Conservation (phyloP, 2,113 vertebrate species). For the Gracilinanus agilis region DNA sequence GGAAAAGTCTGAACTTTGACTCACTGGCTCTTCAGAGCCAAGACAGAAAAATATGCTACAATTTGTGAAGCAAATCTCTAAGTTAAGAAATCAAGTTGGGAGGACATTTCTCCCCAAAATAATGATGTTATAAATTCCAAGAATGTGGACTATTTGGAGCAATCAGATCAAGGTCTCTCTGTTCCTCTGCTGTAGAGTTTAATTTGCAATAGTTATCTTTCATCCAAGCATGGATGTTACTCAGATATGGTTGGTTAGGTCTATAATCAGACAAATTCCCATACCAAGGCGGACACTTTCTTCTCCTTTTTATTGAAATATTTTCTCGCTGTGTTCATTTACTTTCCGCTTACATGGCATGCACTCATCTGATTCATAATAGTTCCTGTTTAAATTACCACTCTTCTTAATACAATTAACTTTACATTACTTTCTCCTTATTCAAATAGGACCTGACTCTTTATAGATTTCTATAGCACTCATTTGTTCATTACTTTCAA, state of each 20-base stretch:
- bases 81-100: slow-evolving; percentile 48
- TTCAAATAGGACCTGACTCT: slow-evolving; percentile 20
- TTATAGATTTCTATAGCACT: neutral
- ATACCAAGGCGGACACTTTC: slow-evolving; percentile 56
- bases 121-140: slow-evolving; percentile 67
- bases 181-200: slow-evolving; percentile 57
- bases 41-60: slow-evolving; percentile 52
- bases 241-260: slow-evolving; percentile 75
- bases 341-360: slow-evolving; percentile 35
- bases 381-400: slow-evolving; percentile 26
- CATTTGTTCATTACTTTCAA: slow-evolving; percentile 10
- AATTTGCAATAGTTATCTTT: slow-evolving; percentile 75
- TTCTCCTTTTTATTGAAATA: slow-evolving; percentile 68
- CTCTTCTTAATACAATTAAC: slow-evolving; percentile 43
- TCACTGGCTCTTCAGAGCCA: slow-evolving; percentile 24
- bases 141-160: slow-evolving; percentile 48
- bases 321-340: slow-evolving; percentile 59
- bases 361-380: slow-evolving; percentile 52
- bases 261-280: slow-evolving; percentile 78
- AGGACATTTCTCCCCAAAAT: slow-evolving; percentile 21
- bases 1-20: slow-evolving; percentile 45
- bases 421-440: neutral
- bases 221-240: slow-evolving; percentile 72
- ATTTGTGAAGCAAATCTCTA: neutral
- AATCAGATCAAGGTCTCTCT: slow-evolving; percentile 53